Base-by-base conservation (phyloP, 2,113 vertebrate genomes). In the Poeciliopsis retropinna region DNA sequence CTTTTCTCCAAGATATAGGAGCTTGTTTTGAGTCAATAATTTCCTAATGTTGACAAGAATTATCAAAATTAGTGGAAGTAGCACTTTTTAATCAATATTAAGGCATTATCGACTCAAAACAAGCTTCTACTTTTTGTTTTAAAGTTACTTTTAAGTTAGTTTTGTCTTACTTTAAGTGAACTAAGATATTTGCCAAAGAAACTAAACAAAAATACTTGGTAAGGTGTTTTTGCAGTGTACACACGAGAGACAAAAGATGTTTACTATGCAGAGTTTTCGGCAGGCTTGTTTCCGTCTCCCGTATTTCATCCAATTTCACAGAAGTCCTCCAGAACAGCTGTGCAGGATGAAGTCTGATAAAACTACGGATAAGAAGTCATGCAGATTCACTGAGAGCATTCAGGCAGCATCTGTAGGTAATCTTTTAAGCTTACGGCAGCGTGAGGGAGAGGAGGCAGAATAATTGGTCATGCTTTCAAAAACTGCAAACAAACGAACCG, bases 351-450 rank as follows among this genome's bases (percentile, higher is more conserved):
- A 73, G 60, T 74, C 62, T 22, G 72, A 76, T 70, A 60, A n/a
- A 28, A 72, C 64, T 11, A 1, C 27, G 32, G 68, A 34, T 19
- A 19, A 63, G 32, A 75, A 70, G 34, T 4, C 0, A 15, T 31
- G 79, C 71, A 73, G 68, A 86, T 84, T 70, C 80, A 64, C 81
- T 86, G 75, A 72, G 73, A 68, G 66, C 75, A 61, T 28, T 70
- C 4, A 66, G 72, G 70, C 51, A 22, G 57, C 72, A 34, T 73
- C 76, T 65, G 17, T 27, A 39, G 80, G 32, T 68, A 60, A 74
- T 76, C 70, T 44, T 22, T 29, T 62, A 51, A 79, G 80, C 66
- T 61, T 3, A 39, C 22, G 12, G 30, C 22, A 74, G 41, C 8
- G 6, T 63, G 62, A 63, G 17, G 29, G 7, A 31, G 51, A 25